Evolutionary conservation across 2,888 invertebrate genomes (phyloP).

Genomic region (Acutogordius australiensis): DNA sequence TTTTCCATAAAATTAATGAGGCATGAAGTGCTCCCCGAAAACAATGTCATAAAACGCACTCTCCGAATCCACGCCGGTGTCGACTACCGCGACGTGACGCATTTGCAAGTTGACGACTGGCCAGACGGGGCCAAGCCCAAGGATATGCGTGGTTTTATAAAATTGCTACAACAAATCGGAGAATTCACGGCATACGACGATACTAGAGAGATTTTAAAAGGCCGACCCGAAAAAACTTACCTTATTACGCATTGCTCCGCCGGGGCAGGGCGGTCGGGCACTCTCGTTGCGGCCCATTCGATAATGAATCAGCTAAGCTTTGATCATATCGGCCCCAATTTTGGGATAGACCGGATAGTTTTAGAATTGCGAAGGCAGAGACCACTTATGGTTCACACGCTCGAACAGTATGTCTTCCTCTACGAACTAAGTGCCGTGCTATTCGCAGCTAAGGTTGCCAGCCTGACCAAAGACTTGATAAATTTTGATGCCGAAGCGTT

Average conservation of each 20-base stretch:
- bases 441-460: not conserved
- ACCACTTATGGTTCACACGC: slow-evolving; percentile 97
- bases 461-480: not conserved
- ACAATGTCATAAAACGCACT: not conserved
- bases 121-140: not conserved
- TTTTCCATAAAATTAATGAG: not conserved
- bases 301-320: slow-evolving; percentile 53
- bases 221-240: not conserved
- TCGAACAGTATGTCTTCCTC: slow-evolving; percentile 96
- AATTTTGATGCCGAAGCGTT: not conserved
- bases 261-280: slow-evolving; percentile 70
- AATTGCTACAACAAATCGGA: not conserved
- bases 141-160: not conserved
- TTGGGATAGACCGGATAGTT: slow-evolving; percentile 94
- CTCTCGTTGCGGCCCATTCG: slow-evolving; percentile 92
- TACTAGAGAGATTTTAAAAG: not conserved
- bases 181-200: not conserved
- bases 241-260: slow-evolving; percentile 21
- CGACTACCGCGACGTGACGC: not conserved
- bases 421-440: slow-evolving; percentile 47
- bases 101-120: not conserved
- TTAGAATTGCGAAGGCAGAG: slow-evolving; percentile 83
- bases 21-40: not conserved
- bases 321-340: slow-evolving; percentile 43
- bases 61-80: not conserved